A percentile compares a stretch with the other conserved stretches of the same genome.
phyloP scores from a whole-genome alignment of 2,113 vertebrate species.

The Pollachius pollachius region DNA sequence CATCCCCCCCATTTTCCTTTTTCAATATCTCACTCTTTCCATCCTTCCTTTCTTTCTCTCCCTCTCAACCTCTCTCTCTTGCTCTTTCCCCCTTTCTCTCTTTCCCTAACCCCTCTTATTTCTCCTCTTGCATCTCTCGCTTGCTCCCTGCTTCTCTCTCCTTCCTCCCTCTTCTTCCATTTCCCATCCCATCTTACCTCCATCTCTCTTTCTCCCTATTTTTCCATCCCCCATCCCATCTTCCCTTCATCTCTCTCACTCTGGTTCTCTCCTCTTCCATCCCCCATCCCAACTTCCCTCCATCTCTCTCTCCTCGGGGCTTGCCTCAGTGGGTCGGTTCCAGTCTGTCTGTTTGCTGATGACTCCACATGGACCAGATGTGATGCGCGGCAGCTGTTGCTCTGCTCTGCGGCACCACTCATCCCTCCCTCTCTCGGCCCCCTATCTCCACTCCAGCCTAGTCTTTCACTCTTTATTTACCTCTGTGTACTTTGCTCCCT shows the following conservation, averaged over 20 bases:
- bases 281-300: background rate
- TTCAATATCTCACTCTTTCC: too few relatives aligned
- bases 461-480: background rate
- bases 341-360: slow-evolving; percentile 73
- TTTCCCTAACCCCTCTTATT: slow-evolving; percentile 41
- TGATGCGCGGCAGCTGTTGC: slow-evolving; percentile 71
- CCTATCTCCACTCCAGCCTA: background rate
- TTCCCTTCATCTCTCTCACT: too few relatives aligned
- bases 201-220: slow-evolving; percentile 1
- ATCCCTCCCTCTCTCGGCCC: background rate
- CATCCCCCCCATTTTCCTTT: too few relatives aligned
- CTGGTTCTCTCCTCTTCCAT: too few relatives aligned
- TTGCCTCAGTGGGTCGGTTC: slow-evolving; percentile 66
- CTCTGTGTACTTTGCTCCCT: background rate
- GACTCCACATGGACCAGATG: slow-evolving; percentile 72
- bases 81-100: slow-evolving; percentile 8
- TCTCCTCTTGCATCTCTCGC: background rate
- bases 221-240: slow-evolving; percentile 20
- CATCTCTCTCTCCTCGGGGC: slow-evolving; percentile 36
- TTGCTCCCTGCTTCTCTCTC: background rate
- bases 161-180: background rate
- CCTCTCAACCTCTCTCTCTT: too few relatives aligned
- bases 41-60: too few relatives aligned
- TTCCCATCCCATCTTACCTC: slow-evolving; percentile 10
- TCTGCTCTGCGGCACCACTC: slow-evolving; percentile 30